Evolutionary conservation across 2,888 invertebrate species (phyloP).

Genomic region (Drosophila mimica): DNA sequence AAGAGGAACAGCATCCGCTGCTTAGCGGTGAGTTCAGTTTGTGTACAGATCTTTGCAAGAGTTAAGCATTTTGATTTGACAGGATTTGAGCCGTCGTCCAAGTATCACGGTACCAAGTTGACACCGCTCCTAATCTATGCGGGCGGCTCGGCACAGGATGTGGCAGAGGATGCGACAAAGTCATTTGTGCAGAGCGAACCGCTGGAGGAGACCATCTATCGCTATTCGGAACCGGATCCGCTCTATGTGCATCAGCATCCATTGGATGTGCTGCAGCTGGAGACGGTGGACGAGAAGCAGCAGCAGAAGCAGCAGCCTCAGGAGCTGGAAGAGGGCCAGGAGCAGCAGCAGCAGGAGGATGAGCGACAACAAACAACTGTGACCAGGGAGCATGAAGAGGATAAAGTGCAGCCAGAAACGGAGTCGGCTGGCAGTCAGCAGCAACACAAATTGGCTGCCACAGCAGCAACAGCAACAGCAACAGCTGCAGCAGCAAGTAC

Average conservation of each 20-base stretch:
- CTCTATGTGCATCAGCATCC: constrained; percentile 81
- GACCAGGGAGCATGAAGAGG: background rate
- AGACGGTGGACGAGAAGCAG: constrained; percentile 13
- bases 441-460: constrained; percentile 32
- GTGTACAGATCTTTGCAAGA: background rate
- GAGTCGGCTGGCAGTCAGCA: constrained; percentile 48
- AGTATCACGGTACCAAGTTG: constrained; percentile 54
- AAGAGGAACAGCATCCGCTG: constrained; percentile 46
- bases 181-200: constrained; percentile 81
- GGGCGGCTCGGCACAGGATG: constrained; percentile 39
- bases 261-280: constrained; percentile 50
- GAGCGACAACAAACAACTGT: constrained; percentile 63
- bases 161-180: constrained; percentile 51
- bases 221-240: constrained; percentile 86
- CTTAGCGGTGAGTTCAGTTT: constrained; percentile 2
- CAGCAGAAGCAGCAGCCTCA: constrained; percentile 1
- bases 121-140: constrained; percentile 77
- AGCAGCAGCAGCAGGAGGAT: constrained; percentile 45
- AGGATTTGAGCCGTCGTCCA: constrained; percentile 44
- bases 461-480: constrained; percentile 32
- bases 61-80: background rate
- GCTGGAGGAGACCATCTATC: constrained; percentile 78
- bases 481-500: constrained; percentile 6
- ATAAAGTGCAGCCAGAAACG: constrained; percentile 17
- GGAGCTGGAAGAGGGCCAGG: background rate